Evolutionary conservation across 2,888 invertebrate genomes (phyloP), one percentile per base, ranked within the genome.

Genomic region (Tetanocera ferruginea): DNA sequence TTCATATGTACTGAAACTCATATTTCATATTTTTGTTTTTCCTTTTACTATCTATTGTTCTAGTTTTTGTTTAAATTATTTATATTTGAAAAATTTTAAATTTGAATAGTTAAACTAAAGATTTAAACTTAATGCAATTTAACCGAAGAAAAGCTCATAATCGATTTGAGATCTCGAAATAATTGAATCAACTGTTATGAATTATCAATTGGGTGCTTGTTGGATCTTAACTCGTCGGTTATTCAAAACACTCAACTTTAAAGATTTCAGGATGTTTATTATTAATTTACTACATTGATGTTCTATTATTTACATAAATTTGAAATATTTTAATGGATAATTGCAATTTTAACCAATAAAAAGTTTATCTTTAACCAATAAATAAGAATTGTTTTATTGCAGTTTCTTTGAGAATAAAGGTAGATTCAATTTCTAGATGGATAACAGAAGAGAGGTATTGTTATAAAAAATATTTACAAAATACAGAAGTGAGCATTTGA

Each of bases 301-400:
- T 60, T 25, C 28, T 60, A 28, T 60, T 60, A 14, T 28, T 17
- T 31, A 60, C 25, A 60, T 19, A 14, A 60, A 19, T 60, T 19
- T 28, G n/a, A 43, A 17, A 37, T 67, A 43, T 28, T 64, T 1
- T 28, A 43, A 37, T 23, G 66, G 43, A 43, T 43, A 43, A 43
- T 43, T 43, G 43, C 43, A 43, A 43, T 43, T 67, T 19, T 34
- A 43, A 37, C n/a, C 37, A 19, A 51, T 17, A 25, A 28, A 69
- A 52, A 37, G 51, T 52, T 23, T 5, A 69, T 49, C 55, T 76
- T 73, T 66, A 62, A 80, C 74, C 76, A 80, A 80, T 78, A 80
- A 80, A 80, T 80, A 76, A 80, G 66, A 78, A 69, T 75, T 78
- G 67, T 67, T 78, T 77, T 80, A 80, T 80, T 80, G 69, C 55